Evolutionary conservation across 2,113 vertebrate genomes (phyloP).

Genomic region (Geococcyx californianus): DNA sequence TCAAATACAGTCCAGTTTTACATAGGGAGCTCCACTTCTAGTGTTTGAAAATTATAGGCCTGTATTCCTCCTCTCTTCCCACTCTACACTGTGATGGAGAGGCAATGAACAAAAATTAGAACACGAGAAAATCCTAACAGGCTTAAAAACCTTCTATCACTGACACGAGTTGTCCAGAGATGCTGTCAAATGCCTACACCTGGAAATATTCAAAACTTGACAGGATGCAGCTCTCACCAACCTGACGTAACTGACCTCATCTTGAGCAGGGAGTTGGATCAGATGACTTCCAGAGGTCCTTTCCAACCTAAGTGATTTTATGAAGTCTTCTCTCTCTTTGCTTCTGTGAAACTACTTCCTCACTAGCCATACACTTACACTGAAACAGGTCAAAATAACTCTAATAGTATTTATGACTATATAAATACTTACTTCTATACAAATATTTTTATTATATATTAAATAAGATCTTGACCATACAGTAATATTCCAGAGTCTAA

Average conservation of each 20-base stretch:
- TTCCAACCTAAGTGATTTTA: background rate
- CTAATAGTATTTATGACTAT: background rate
- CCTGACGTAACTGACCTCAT: background rate
- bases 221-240: background rate
- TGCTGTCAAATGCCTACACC: background rate
- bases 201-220: background rate
- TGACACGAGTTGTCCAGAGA: background rate
- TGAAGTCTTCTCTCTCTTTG: background rate
- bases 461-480: background rate
- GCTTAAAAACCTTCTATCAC: background rate
- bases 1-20: background rate
- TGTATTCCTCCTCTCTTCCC: background rate
- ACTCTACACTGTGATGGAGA: rapidly evolving
- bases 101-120: rapidly evolving
- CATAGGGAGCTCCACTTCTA: background rate
- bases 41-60: background rate
- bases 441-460: background rate
- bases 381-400: background rate
- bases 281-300: background rate
- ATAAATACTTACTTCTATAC: no score
- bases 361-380: background rate
- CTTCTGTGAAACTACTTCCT: background rate
- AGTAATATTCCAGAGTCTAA: background rate
- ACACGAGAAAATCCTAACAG: background rate
- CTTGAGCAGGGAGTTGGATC: background rate